A percentile compares a stretch with the other conserved stretches of the same genome.
These are phyloP conservation scores for Plotosus lineatus DNA, from an alignment of 2,113 vertebrate genomes.

Conservation along the genomic window DNA sequence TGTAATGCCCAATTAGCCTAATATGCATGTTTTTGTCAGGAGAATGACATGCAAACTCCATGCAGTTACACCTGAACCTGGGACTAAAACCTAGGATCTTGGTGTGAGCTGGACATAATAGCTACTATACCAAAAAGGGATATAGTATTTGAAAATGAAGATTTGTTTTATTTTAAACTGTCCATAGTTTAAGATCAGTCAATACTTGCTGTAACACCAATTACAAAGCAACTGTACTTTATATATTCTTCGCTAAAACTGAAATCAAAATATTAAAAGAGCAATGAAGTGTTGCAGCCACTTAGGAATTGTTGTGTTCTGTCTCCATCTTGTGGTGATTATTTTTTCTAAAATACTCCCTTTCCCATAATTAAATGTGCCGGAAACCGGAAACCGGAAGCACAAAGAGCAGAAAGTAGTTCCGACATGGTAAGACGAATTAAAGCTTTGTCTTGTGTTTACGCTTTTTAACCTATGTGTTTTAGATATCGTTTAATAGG, in stretches of 20 bases:
- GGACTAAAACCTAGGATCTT: too few species aligned
- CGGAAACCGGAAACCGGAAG: neutral
- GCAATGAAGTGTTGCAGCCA: too few species aligned
- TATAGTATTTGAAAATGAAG: neutral
- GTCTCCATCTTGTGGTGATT: slow-evolving; percentile 24
- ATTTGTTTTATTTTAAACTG: neutral
- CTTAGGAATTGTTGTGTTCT: too few species aligned
- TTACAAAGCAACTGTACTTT: neutral
- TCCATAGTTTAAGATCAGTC: neutral
- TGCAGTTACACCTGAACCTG: too few species aligned
- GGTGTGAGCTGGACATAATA: too few species aligned
- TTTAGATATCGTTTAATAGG: neutral
- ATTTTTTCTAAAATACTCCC: slow-evolving; percentile 13
- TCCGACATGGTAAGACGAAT: slow-evolving; percentile 47
- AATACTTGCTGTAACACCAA: neutral
- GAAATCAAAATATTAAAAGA: too few species aligned
- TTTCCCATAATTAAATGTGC: neutral
- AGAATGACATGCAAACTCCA: too few species aligned
- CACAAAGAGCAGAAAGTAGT: slow-evolving; percentile 20
- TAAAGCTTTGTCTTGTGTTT: neutral
- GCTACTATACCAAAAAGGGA: too few species aligned
- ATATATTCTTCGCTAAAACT: neutral
- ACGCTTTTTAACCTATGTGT: neutral
- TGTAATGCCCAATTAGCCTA: too few species aligned
- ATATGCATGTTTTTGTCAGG: too few species aligned